These are phyloP conservation scores for Dreissena polymorpha DNA, from an alignment of 1,140 invertebrate species.

Conservation along the genomic window DNA sequence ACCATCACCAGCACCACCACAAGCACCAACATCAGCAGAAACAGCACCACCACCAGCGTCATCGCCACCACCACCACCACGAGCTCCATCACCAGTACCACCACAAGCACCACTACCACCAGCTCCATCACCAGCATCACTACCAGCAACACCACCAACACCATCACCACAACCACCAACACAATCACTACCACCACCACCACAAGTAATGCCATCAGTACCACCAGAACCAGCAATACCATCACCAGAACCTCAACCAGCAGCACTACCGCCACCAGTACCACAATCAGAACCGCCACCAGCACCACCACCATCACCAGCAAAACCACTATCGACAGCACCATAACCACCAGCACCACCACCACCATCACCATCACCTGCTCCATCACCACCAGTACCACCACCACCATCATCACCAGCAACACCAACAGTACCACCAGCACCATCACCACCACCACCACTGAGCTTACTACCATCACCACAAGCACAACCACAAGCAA, in stretches of 20 bases:
- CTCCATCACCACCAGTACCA: conserved; percentile 17
- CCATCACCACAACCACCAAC: no score
- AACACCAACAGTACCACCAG: conserved; percentile 8
- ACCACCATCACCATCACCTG: conserved; percentile 17
- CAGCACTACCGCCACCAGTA: conserved; percentile 2
- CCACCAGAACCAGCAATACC: neutral
- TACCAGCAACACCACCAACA: neutral
- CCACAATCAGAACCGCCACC: no score
- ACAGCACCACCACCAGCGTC: neutral
- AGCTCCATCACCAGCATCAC: neutral
- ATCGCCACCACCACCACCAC: neutral
- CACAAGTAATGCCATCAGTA: neutral
- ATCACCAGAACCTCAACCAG: conserved; percentile 14
- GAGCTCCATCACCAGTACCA: neutral
- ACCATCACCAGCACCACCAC: neutral
- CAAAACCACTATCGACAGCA: no score
- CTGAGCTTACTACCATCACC: neutral
- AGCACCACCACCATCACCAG: no score
- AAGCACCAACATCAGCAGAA: neutral
- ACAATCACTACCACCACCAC: no score
- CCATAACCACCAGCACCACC: no score
- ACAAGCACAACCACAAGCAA: no score
- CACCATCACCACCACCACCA: conserved; percentile 30
- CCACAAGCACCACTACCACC: neutral
- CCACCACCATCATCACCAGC: conserved; percentile 28